Conservation (phyloP, 1,140 invertebrate genomes). For the Acyrthosiphon pisum region DNA sequence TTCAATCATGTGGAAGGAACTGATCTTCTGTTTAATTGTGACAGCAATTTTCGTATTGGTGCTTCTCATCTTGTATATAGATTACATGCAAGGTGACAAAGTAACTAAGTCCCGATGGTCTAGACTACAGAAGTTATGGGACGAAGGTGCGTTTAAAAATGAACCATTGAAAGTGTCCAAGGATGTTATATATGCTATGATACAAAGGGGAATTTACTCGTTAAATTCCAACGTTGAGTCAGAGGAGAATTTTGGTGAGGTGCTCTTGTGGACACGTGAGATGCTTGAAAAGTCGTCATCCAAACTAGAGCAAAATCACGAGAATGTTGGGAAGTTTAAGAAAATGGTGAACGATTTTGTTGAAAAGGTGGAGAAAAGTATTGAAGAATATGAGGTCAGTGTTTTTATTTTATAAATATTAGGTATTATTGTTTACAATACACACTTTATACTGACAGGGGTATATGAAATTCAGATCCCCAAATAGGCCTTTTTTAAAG, state of each 20-base stretch:
- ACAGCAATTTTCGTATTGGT: neutral
- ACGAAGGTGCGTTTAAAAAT: neutral
- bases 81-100: neutral
- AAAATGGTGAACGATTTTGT: neutral
- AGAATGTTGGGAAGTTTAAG: neutral
- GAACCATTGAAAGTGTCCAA: neutral
- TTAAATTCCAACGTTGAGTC: neutral
- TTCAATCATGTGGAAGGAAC: neutral
- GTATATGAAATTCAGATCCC: too few species aligned
- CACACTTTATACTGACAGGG: neutral
- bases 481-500: too few species aligned
- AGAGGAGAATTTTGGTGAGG: neutral
- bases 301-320: neutral
- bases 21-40: neutral
- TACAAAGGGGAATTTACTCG: neutral
- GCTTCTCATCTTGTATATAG: neutral
- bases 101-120: neutral
- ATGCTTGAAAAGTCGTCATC: neutral
- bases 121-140: neutral
- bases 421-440: neutral
- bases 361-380: neutral
- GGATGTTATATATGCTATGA: neutral
- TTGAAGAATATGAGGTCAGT: neutral
- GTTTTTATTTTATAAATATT: neutral
- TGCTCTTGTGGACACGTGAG: neutral